Percentiles rank a stretch among this genome's conserved stretches.
These are phyloP conservation scores for Drosophila percnosoma DNA, from an alignment of 2,888 invertebrate species.

Conservation along the genomic window DNA sequence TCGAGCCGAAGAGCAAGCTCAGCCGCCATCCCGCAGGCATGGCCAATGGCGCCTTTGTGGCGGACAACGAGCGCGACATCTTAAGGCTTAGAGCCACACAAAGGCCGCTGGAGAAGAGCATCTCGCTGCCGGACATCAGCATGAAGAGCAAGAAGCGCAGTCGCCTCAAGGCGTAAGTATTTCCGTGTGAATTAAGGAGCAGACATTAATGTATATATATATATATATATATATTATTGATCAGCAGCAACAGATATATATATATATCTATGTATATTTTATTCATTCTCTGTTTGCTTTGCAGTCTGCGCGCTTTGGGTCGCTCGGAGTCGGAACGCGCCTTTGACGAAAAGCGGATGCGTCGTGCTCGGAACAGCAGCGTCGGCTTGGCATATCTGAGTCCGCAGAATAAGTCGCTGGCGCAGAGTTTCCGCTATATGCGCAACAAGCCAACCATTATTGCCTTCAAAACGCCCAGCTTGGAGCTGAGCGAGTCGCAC, in stretches of 20 bases:
- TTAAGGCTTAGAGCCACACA: slow-evolving; percentile 86
- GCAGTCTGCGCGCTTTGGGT: slow-evolving; percentile 78
- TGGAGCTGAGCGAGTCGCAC: slow-evolving; percentile 89
- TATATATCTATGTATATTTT: background rate
- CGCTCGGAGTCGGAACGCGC: slow-evolving; percentile 93
- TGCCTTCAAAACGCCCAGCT: slow-evolving; percentile 93
- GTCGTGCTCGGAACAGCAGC: slow-evolving; percentile 88
- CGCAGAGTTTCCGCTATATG: slow-evolving; percentile 96
- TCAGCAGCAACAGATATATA: background rate
- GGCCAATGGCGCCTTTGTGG: slow-evolving; percentile 76
- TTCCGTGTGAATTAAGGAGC: background rate
- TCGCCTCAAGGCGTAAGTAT: slow-evolving; percentile 89
- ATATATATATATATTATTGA: background rate
- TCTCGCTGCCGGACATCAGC: slow-evolving; percentile 94
- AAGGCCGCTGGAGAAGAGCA: slow-evolving; percentile 90
- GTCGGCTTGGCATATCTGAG: slow-evolving; percentile 89
- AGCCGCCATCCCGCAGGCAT: slow-evolving; percentile 35
- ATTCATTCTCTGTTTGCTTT: background rate
- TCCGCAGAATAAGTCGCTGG: slow-evolving; percentile 92
- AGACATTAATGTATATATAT: background rate
- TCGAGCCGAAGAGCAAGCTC: slow-evolving; percentile 56
- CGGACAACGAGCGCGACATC: slow-evolving; percentile 85
- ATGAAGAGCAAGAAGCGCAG: slow-evolving; percentile 90
- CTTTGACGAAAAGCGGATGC: slow-evolving; percentile 89
- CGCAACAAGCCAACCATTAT: slow-evolving; percentile 94